phyloP scores from a whole-genome alignment of 2,797 vertebrate species.

The Cryptoprocta ferox region DNA sequence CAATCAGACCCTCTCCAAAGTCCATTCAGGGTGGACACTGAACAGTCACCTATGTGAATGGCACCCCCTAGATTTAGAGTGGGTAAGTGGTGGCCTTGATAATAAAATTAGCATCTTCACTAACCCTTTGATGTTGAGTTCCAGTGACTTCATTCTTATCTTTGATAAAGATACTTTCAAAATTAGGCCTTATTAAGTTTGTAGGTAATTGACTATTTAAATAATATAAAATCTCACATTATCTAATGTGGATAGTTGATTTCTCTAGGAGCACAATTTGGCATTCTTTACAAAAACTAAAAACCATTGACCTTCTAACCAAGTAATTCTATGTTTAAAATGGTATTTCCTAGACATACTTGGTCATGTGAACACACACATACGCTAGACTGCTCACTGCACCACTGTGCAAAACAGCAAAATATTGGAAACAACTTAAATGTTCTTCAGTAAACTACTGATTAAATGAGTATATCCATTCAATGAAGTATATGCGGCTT shows the following conservation, averaged over 20 bases:
- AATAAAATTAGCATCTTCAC: background rate
- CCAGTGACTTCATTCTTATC: background rate
- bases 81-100: background rate
- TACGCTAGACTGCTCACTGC: background rate
- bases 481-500: background rate
- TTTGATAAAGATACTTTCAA: slow-evolving; percentile 32
- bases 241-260: background rate
- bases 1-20: background rate
- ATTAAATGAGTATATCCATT: background rate
- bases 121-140: background rate
- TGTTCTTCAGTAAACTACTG: background rate
- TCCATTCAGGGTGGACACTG: background rate
- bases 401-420: background rate
- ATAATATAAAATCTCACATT: background rate
- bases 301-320: background rate
- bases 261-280: background rate
- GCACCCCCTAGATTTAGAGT: background rate
- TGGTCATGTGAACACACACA: background rate
- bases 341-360: background rate
- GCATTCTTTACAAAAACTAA: slow-evolving; percentile 19
- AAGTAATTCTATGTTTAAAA: background rate
- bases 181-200: slow-evolving; percentile 25
- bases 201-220: background rate
- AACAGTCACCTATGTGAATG: background rate
- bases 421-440: background rate